phyloP scores from a whole-genome alignment of 2,113 vertebrate species.

The Dicrurus megarhynchus region DNA sequence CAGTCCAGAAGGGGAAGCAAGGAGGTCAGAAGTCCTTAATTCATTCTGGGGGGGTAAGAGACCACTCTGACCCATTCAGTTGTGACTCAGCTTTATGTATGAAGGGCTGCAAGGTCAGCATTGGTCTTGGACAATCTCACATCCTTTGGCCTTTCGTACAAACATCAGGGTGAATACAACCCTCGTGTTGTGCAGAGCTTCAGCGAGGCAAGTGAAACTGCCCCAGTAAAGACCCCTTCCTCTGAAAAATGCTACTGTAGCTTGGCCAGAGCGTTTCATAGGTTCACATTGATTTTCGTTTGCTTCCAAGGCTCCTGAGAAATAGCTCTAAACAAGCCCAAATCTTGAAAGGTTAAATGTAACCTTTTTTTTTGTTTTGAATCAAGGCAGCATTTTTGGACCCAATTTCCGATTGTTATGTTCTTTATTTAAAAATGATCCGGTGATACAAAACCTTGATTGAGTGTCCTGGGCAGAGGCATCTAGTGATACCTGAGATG shows the following conservation, averaged over 20 bases:
- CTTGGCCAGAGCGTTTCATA: background rate
- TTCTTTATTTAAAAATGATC: background rate
- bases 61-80: background rate
- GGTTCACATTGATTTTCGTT: background rate
- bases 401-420: fast-evolving
- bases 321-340: background rate
- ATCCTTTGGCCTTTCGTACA: background rate
- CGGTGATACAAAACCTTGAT: background rate
- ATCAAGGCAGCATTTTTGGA: background rate
- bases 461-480: background rate
- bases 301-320: background rate
- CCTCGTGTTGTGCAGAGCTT: fast-evolving
- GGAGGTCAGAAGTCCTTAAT: background rate
- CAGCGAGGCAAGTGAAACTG: fast-evolving
- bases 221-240: background rate
- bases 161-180: background rate
- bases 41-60: background rate
- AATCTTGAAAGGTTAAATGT: background rate
- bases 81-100: background rate
- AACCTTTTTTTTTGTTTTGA: background rate
- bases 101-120: background rate
- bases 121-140: background rate
- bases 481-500: background rate
- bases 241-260: background rate
- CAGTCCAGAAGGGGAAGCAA: background rate